Percentiles rank a stretch among this genome's conserved stretches.
These are phyloP conservation scores for Euwallacea similis DNA, from an alignment of 1,140 invertebrate species.

Conservation along the genomic window DNA sequence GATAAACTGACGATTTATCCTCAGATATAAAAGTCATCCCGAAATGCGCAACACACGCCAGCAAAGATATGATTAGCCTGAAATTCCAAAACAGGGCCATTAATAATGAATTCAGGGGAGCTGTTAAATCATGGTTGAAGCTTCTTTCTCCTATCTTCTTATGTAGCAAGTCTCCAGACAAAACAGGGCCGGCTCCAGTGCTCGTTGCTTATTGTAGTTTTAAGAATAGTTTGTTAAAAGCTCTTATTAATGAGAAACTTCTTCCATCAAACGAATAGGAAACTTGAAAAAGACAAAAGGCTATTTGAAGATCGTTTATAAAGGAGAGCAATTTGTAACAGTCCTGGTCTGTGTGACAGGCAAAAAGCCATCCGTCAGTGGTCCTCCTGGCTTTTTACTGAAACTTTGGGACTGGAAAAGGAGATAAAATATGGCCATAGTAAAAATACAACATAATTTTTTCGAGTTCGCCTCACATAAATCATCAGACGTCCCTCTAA, in stretches of 20 bases:
- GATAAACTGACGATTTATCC: conserved; percentile 31
- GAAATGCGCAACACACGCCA: conserved; percentile 20
- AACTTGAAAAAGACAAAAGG: no score
- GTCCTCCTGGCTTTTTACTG: conserved; percentile 23
- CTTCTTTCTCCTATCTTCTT: conserved; percentile 10
- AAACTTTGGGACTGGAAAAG: conserved; percentile 21
- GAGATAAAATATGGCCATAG: conserved; percentile 30
- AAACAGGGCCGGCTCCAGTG: neutral
- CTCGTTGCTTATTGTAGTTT: no score
- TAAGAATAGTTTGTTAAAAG: no score
- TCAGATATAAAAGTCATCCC: conserved; percentile 29
- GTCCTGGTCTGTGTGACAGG: conserved; percentile 8
- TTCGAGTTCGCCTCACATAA: conserved; percentile 20
- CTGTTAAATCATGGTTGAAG: conserved; percentile 23
- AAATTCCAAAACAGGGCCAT: conserved; percentile 33
- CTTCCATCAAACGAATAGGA: no score
- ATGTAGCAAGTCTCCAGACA: conserved; percentile 2
- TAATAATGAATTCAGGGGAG: conserved; percentile 34
- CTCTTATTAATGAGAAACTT: no score
- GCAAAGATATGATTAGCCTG: conserved; percentile 30
- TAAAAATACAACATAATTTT: conserved; percentile 32
- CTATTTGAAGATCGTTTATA: no score
- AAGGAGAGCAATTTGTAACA: neutral
- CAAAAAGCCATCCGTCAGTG: conserved; percentile 24
- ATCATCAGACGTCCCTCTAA: conserved; percentile 23